Base-by-base conservation (phyloP, 2,113 vertebrate genomes). In the Chascanopsetta lugubris region DNA sequence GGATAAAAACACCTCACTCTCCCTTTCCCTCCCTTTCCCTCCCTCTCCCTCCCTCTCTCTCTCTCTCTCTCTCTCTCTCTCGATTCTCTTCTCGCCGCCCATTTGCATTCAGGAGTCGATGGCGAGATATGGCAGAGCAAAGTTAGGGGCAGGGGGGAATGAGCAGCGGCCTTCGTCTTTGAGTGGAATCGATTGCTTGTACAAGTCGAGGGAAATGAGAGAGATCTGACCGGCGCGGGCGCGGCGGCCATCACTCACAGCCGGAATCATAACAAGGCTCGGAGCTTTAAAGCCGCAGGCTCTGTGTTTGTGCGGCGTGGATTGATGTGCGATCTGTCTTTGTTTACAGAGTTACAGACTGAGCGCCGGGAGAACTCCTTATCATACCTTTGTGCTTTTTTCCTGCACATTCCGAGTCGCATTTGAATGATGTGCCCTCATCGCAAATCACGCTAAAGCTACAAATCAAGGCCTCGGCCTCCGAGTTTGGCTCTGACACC, bases 131-230 rank as follows among this genome's bases (percentile, higher is more conserved):
- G 54, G 53, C n/a, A n/a, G 53, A 67, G 69, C 34, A 63, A 53
- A 77, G 72, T 55, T 17, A 6, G 63, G 56, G 53, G 66, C 7
- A 8, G 51, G 30, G 21, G 54, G 61, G 75, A 59, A 71, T 69
- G 83, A 75, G 72, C 66, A 1, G 51, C n/a, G 4, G 73, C 68
- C 68, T 77, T 80, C 61, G 27, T 72, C 70, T 87, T 40, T 73
- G 84, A 87, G 78, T 78, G 69, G 48, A 85, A 87, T 88, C 72
- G 80, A 88, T 89, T 30, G 72, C 78, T 76, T 68, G 70, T 82
- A 67, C 77, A 72, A 73, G 80, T 79, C 59, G 30, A 73, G 76
- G 86, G 83, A 89, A 84, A 88, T 81, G 74, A 81, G 81, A 79
- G 83, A 30, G 66, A 72, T 75, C 78, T 86, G 82, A 79, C 80